Conservation (phyloP, 1,140 invertebrate genomes). For the Heliconius melpomene region DNA sequence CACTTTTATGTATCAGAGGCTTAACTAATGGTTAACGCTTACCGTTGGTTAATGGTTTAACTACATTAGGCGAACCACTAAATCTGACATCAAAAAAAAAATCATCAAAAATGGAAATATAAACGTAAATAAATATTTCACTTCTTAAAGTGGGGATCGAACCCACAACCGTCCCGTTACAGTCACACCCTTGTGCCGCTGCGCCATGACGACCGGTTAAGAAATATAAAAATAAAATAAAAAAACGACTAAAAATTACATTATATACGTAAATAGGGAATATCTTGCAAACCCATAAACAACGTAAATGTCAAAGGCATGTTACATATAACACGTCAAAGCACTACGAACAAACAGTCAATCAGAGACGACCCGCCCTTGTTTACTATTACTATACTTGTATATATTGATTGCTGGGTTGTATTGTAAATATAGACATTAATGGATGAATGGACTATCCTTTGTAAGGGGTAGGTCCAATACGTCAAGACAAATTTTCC, state of each 20-base stretch:
- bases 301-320: neutral
- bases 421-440: neutral
- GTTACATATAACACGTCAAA: neutral
- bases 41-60: no score
- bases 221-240: no score
- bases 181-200: no score
- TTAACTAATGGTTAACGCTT: no score
- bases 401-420: neutral
- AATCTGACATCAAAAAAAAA: no score
- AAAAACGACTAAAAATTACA: neutral
- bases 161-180: no score
- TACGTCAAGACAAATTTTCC: neutral
- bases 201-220: no score
- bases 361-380: neutral
- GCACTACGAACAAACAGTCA: neutral
- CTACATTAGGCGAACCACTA: no score
- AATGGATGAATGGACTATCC: neutral
- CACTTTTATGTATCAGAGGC: neutral
- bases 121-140: no score
- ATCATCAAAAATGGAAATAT: no score
- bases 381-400: neutral
- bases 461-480: neutral
- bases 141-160: no score
- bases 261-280: no score
- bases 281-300: neutral